A percentile compares a stretch with the other conserved stretches of the same genome.
phyloP scores from a whole-genome alignment of 2,113 vertebrate genomes.

The Craseonycteris thonglongyai region DNA sequence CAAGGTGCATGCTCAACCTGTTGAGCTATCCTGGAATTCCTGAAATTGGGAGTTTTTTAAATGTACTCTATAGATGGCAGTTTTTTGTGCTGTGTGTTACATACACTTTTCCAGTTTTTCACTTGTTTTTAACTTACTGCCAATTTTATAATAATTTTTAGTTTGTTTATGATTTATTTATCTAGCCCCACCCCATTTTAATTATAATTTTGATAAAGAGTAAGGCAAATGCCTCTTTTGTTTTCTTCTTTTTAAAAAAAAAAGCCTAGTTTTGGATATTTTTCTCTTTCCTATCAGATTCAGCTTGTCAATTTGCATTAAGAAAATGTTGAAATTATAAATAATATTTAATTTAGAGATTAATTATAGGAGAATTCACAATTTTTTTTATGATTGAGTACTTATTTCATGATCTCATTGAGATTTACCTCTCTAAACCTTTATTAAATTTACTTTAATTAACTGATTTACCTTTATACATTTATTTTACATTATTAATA shows the following conservation, averaged over 20 bases:
- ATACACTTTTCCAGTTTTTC: not conserved
- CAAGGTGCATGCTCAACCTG: no score
- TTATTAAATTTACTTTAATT: not conserved
- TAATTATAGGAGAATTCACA: not conserved
- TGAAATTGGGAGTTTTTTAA: not conserved
- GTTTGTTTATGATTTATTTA: not conserved
- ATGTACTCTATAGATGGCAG: not conserved
- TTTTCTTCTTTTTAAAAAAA: not conserved
- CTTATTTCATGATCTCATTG: not conserved
- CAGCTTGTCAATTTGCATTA: not conserved
- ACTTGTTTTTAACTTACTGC: not conserved
- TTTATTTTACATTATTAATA: not conserved
- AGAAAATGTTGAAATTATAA: not conserved
- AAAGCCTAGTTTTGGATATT: not conserved
- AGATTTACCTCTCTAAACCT: not conserved
- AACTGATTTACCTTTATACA: not conserved
- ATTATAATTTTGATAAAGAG: not conserved
- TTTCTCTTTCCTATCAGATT: not conserved
- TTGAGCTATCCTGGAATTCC: no score
- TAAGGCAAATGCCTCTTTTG: not conserved
- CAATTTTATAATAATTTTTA: not conserved
- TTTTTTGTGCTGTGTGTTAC: not conserved
- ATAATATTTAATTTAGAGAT: not conserved
- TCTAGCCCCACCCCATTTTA: not conserved
- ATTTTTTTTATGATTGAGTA: not conserved